Percentiles rank a stretch among this genome's conserved stretches.
Conservation (phyloP, 2,113 vertebrate genomes). For the Nycticryphes semicollaris region DNA sequence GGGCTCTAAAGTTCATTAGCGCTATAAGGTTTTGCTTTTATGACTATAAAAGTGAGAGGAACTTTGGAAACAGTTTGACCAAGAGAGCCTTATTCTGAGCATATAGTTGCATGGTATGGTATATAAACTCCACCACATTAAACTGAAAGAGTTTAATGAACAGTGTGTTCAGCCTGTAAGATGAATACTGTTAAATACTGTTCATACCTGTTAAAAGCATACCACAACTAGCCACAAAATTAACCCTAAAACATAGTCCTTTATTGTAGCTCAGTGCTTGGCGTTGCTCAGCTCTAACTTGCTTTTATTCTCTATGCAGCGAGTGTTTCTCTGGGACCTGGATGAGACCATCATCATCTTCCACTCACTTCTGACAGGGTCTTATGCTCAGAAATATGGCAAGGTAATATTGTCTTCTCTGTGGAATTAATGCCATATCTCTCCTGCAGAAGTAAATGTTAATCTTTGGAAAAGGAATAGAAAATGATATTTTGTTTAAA, state of each 20-base stretch:
- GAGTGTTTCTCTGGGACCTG: conserved; percentile 97
- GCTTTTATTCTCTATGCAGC: conserved; percentile 70
- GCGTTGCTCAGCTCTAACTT: not conserved
- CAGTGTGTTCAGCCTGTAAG: not conserved
- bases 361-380: conserved; percentile 97
- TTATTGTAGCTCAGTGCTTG: not conserved
- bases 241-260: not conserved
- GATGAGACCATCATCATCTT: conserved; percentile 99
- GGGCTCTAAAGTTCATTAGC: not conserved
- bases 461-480: not conserved
- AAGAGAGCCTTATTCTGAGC: not conserved
- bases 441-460: not conserved
- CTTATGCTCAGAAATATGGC: conserved; percentile 95
- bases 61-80: not conserved
- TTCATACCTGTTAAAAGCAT: not conserved
- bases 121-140: not conserved
- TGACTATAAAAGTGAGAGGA: not conserved
- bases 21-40: not conserved
- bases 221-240: not conserved
- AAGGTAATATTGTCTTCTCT: conserved; percentile 79
- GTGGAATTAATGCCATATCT: not conserved
- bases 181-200: not conserved
- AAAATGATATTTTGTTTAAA: not conserved
- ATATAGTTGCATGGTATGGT: not conserved
- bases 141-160: not conserved